Base-by-base conservation (phyloP, 2,113 vertebrate genomes). In the Brachyistius frenatus region DNA sequence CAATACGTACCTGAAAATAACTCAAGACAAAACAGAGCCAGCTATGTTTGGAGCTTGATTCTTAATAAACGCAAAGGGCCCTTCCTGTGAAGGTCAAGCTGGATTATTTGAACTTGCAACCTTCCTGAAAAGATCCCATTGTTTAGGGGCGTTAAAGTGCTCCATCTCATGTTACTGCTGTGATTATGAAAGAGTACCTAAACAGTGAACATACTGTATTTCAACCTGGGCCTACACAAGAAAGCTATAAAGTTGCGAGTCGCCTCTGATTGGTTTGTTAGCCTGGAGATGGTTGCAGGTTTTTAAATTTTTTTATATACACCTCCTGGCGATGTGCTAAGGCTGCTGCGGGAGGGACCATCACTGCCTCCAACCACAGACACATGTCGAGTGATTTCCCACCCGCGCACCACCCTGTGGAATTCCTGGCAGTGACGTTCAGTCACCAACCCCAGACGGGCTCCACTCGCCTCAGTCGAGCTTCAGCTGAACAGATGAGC, bases 1-100 rank as follows among this genome's bases (percentile, higher is more conserved):
- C 91, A 93, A 93, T 87, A 46, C 78, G 47, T 3, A 86, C 78
- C 90, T 89, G 81, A 86, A 92, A 91, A 92, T 90, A 92, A 83
- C 83, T 69, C 39, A 65, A 72, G 81, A 87, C 67, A 70, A 78
- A 81, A 79, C 63, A 79, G 77, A 78, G 70, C 3, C 78, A 16
- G 56, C 10, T 41, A 39, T 81, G 61, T 86, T 87, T 86, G 63
- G 35, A 14, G 49, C 32, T 33, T 30, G n/a, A 44, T 60, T 74
- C 67, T 53, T 39, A n/a, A 70, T 54, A 56, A 73, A 63, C 2
- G 30, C 33, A 71, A 85, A 39, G 14, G 55, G 5, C 30, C 31
- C 74, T 89, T 91, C 86, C 86, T 81, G 31, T 15, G 60, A 73
- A 78, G 85, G 73, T 83, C 81, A 61, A 13, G 8, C n/a, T 30